Conservation (phyloP, 2,113 vertebrate species). For the Gymnocephalus cernua region DNA sequence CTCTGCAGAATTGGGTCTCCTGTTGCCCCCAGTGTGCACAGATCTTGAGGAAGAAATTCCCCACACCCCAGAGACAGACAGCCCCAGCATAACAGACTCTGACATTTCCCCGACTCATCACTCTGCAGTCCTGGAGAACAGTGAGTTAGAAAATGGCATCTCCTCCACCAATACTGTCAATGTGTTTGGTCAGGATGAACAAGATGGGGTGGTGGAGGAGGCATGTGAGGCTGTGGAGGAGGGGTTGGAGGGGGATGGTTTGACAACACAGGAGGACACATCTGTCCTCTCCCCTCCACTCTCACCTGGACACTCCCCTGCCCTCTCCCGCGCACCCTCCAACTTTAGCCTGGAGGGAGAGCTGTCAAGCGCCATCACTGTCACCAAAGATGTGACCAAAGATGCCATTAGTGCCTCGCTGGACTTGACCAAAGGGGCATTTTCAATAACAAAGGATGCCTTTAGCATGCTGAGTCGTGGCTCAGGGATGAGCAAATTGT, state of each 20-base stretch:
- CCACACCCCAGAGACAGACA: constrained; percentile 90
- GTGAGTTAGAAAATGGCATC: constrained; percentile 70
- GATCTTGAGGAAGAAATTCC: constrained; percentile 77
- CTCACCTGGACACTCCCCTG: constrained; percentile 64
- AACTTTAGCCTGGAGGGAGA: constrained; percentile 91
- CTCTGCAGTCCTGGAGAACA: constrained; percentile 73
- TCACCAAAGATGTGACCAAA: constrained; percentile 94
- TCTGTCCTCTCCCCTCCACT: constrained; percentile 61
- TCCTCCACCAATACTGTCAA: constrained; percentile 12
- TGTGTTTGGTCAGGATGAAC: constrained; percentile 67
- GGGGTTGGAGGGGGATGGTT: constrained; percentile 59
- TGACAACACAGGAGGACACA: constrained; percentile 42
- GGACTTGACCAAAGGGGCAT: constrained; percentile 95
- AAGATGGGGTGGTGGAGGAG: constrained; percentile 86
- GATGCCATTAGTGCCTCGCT: constrained; percentile 92
- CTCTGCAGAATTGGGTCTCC: constrained; percentile 88
- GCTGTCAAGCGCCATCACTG: constrained; percentile 89
- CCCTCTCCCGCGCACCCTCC: constrained; percentile 76
- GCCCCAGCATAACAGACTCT: constrained; percentile 91
- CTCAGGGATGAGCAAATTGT: constrained; percentile 93
- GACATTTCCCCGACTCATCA: constrained; percentile 84
- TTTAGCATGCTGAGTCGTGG: constrained; percentile 91
- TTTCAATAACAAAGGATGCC: constrained; percentile 94
- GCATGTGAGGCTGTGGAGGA: constrained; percentile 89
- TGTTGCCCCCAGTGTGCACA: constrained; percentile 84